Evolutionary conservation across 1,140 invertebrate genomes (phyloP).

Genomic region (Pseudachorutes palmiensis): DNA sequence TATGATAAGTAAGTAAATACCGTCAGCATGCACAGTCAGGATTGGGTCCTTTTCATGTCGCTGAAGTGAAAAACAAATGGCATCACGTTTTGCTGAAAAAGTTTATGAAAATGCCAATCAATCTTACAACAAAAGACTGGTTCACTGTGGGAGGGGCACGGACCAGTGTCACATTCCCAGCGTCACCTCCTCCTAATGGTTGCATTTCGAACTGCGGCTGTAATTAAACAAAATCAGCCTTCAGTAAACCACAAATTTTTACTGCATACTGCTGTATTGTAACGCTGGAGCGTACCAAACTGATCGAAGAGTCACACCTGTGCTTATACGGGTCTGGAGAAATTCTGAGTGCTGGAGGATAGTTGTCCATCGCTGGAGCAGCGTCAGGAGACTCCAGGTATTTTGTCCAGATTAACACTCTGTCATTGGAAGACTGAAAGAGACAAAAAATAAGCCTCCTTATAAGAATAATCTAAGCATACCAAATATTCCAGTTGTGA

Average conservation of each 20-base stretch:
- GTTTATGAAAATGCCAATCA: neutral
- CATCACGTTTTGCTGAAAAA: neutral
- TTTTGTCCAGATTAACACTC: slow-evolving; percentile 13
- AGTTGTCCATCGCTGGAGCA: slow-evolving; percentile 4
- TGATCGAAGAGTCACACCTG: slow-evolving; percentile 29
- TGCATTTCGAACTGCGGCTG: too few relatives aligned
- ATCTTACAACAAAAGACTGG: neutral
- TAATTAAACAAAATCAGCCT: too few relatives aligned
- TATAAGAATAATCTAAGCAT: slow-evolving; percentile 23
- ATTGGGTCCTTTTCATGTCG: neutral
- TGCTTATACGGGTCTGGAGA: slow-evolving; percentile 12
- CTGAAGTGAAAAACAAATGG: neutral
- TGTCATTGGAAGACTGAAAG: slow-evolving; percentile 21
- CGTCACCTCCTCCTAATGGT: too few relatives aligned
- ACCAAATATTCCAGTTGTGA: slow-evolving; percentile 39
- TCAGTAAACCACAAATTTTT: neutral
- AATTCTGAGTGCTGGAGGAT: slow-evolving; percentile 3
- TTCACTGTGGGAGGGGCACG: too few relatives aligned
- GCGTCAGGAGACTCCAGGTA: slow-evolving; percentile 22
- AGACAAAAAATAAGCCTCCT: slow-evolving; percentile 18
- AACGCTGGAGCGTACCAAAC: slow-evolving; percentile 17
- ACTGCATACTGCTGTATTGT: neutral
- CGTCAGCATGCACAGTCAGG: slow-evolving; percentile 40
- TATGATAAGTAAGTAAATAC: slow-evolving; percentile 46
- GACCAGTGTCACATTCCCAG: too few relatives aligned